Conservation (phyloP, 1,140 invertebrate genomes). For the Sminthurides bifidus region DNA sequence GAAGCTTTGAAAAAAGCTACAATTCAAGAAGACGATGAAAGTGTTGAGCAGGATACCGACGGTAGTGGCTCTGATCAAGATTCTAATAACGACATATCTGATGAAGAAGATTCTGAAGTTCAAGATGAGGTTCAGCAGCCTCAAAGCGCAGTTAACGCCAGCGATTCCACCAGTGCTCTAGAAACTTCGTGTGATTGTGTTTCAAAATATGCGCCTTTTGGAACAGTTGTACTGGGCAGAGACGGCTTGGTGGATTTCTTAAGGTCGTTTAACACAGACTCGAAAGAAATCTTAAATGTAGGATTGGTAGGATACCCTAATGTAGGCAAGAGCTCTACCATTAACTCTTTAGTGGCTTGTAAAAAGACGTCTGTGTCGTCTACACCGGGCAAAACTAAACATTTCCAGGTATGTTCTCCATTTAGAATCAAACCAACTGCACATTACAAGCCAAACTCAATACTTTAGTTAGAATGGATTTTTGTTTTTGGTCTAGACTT, state of each 20-base stretch:
- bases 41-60: constrained; percentile 20
- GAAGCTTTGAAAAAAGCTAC: constrained; percentile 40
- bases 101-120: constrained; percentile 19
- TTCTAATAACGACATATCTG: too few species aligned
- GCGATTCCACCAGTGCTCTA: too few species aligned
- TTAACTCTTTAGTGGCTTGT: constrained; percentile 76
- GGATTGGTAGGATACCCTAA: constrained; percentile 97
- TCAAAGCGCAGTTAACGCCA: too few species aligned
- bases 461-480: not conserved
- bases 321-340: constrained; percentile 98
- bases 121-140: constrained; percentile 13
- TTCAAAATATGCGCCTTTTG: constrained; percentile 7
- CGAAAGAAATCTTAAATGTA: constrained; percentile 58
- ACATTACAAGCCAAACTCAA: not conserved
- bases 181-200: too few species aligned
- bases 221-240: constrained; percentile 34
- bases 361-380: constrained; percentile 94
- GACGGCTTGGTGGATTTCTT: constrained; percentile 50
- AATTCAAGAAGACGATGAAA: constrained; percentile 33
- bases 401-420: constrained; percentile 51
- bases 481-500: constrained; percentile 56
- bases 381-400: constrained; percentile 94
- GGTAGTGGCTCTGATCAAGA: constrained; percentile 33
- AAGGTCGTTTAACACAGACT: constrained; percentile 46
- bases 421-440: not conserved